These are phyloP conservation scores for Elmis aenea DNA, from an alignment of 2,888 invertebrate genomes.

Conservation along the genomic window DNA sequence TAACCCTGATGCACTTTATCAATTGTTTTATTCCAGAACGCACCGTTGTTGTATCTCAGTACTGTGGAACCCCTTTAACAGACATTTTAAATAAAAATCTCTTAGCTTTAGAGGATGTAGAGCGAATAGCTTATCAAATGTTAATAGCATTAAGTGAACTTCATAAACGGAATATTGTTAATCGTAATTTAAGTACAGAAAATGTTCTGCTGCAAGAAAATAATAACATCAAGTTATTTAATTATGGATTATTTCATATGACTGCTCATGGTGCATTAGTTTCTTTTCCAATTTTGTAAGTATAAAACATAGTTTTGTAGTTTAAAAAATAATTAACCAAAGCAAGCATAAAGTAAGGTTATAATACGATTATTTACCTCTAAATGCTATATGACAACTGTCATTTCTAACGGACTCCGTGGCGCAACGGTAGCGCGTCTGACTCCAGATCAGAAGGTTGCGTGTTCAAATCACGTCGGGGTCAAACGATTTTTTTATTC, in stretches of 20 bases:
- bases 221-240: constrained; percentile 77
- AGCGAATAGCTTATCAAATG: constrained; percentile 68
- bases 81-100: constrained; percentile 47
- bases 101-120: constrained; percentile 50
- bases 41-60: constrained; percentile 78
- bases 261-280: constrained; percentile 82
- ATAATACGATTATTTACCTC: too few species aligned
- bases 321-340: neutral
- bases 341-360: constrained; percentile 3
- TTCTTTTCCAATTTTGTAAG: constrained; percentile 81
- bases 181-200: constrained; percentile 75
- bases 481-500: constrained; percentile 52
- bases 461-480: constrained; percentile 97
- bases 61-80: constrained; percentile 62
- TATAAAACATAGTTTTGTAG: constrained; percentile 16
- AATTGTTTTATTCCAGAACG: constrained; percentile 59
- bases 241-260: constrained; percentile 92
- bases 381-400: too few species aligned
- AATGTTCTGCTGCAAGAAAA: constrained; percentile 73
- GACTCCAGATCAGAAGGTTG: constrained; percentile 98
- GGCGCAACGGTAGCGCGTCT: constrained; percentile 98
- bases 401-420: constrained; percentile 61
- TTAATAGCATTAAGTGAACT: constrained; percentile 68
- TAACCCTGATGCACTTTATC: constrained; percentile 3
- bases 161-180: constrained; percentile 67